Evolutionary conservation across 2,113 vertebrate genomes (phyloP).

Genomic region (Tragulus kanchil): DNA sequence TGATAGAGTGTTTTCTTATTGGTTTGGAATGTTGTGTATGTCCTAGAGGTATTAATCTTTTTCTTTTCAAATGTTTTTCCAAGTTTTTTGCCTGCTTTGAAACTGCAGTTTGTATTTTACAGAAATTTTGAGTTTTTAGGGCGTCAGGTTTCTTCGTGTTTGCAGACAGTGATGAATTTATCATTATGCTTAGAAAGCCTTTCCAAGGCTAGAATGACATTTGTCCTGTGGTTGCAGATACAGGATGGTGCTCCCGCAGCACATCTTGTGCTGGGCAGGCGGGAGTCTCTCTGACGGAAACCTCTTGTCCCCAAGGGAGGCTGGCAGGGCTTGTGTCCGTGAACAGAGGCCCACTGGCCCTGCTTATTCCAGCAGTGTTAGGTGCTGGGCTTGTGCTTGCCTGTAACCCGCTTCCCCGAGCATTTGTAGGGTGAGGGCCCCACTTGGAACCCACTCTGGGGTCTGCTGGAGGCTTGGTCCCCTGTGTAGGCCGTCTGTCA

Average conservation of each 20-base stretch:
- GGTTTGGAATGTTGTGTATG: background rate
- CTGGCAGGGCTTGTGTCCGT: background rate
- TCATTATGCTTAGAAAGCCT: background rate
- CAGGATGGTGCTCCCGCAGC: background rate
- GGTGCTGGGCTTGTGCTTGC: background rate
- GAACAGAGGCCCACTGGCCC: background rate
- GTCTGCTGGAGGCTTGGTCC: background rate
- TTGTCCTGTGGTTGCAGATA: background rate
- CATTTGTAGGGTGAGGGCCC: background rate
- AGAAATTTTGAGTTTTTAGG: background rate
- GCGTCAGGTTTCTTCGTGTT: background rate
- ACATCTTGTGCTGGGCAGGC: background rate
- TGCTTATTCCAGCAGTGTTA: background rate
- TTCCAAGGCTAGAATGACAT: background rate
- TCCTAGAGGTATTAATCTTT: background rate
- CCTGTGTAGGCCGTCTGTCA: too few species aligned
- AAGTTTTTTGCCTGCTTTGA: slow-evolving; percentile 15
- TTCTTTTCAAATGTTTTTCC: background rate
- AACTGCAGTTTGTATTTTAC: background rate
- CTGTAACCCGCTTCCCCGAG: background rate
- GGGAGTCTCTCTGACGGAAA: too few species aligned
- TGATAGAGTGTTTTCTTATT: background rate
- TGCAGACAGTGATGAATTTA: background rate
- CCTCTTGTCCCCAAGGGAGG: background rate
- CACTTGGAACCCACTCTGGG: background rate